Evolutionary conservation across 1,140 invertebrate genomes (phyloP), one percentile per base, ranked within the genome.

Genomic region (Musca domestica): DNA sequence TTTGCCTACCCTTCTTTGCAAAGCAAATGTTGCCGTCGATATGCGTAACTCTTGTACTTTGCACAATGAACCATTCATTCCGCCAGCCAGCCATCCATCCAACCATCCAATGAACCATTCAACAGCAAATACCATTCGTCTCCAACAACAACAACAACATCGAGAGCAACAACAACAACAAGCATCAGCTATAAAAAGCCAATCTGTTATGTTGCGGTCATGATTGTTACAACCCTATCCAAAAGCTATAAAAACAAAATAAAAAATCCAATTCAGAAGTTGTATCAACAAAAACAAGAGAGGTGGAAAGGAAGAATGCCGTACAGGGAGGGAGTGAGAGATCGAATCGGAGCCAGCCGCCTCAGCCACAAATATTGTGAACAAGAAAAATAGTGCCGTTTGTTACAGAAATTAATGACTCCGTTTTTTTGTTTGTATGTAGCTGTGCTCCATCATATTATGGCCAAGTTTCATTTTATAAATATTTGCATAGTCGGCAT

Each of bases 141-240:
- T 30, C 27, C 34, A 41, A 5, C 34, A 41, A 5, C 34, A 12
- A 5, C 34, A 41, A 5, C 34, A 41, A 41, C 4, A 41, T 10
- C 34, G 12, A 41, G 6, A 41, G 2, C 34, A 41, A 2, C 6
- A 30, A 9, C 9, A 30, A 5, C 34, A 41, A 41, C 34, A 5
- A 41, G 4, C 48, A 19, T 4, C 48, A 20, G 17, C 17, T 61
- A 61, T 30, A 61, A 61, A 61, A 61, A 34, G 56, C 34, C 56
- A 61, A 61, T 61, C 27, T 61, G 56, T 34, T 61, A 30, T 61
- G 56, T 34, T 61, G 27, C 34, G 56, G 56, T 61, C 56, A 61
- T 61, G 27, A 61, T 61, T 34, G 56, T 19, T 19, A 34, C 56
- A 61, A 61, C 56, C 56, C 56, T 61, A 30, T 10, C 56, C 34